Evolutionary conservation across 1,140 invertebrate species (phyloP), one percentile per base, ranked within the genome.

Genomic region (Spodoptera frugiperda): DNA sequence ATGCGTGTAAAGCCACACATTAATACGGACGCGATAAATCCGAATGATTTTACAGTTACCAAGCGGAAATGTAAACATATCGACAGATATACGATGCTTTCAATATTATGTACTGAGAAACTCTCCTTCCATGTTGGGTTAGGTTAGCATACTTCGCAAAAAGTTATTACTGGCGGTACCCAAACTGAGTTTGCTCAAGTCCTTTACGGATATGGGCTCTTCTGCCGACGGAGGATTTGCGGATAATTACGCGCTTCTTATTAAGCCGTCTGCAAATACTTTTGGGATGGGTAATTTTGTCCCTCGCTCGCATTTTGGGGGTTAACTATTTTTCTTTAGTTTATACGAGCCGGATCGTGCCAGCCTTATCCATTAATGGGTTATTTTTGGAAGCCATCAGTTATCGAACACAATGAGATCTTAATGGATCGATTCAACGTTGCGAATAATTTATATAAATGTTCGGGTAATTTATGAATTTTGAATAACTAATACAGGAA

Each of bases 251-350:
- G 72, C 78, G 79, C 65, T 81, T 78, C 81, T 79, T 83, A 81
- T 84, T 83, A 86, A 84, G 82, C 81, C 78, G 74, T 80, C 81
- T 70, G 79, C 76, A 86, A 86, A 86, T 82, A 84, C 81, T 83
- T 78, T 70, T 49, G 82, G 75, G 76, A 77, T 82, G 80, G 81
- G 83, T 76, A 80, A 85, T 82, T 77, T 80, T 61, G 78, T 79
- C 81, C 72, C 70, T 76, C 55, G 57, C 59, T 67, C 74, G 65
- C 67, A 39, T 54, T 74, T 54, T 68, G 73, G 65, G 65, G 75
- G 77, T 76, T 78, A 73, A 61, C 59, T 76, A 74, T 81, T 79
- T 72, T 72, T 76, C 67, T 74, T 59, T 55, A 71, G 68, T 71
- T 71, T 71, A 55, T 71, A 55, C 53, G 68, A 55, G 68, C 51